Evolutionary conservation across 2,797 vertebrate genomes (phyloP).

Genomic region (Falco peregrinus): DNA sequence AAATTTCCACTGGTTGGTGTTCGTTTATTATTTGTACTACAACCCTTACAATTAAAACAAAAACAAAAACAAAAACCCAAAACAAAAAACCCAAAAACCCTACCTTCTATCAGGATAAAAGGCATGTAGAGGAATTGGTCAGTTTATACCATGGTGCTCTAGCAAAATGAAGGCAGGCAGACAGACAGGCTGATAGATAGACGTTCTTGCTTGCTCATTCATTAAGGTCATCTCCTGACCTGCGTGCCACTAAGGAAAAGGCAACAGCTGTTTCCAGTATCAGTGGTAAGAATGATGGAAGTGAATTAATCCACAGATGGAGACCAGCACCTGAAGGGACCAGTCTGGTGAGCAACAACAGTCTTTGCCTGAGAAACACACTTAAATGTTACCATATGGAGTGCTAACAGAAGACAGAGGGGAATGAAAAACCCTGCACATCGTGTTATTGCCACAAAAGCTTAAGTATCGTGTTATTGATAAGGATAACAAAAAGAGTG

Average conservation of each 20-base stretch:
- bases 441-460: not conserved
- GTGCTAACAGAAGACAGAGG: constrained; percentile 51
- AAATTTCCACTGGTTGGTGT: not conserved
- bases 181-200: constrained; percentile 5
- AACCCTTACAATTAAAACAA: not conserved
- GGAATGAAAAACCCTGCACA: constrained; percentile 19
- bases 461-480: constrained; percentile 34
- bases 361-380: constrained; percentile 19
- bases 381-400: constrained; percentile 71
- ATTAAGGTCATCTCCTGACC: constrained; percentile 68
- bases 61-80: not conserved
- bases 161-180: not conserved
- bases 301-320: constrained; percentile 65
- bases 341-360: constrained; percentile 47
- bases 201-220: constrained; percentile 9
- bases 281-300: constrained; percentile 61
- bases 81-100: not conserved
- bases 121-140: not conserved
- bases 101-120: not conserved
- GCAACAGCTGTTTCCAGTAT: constrained; percentile 70
- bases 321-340: constrained; percentile 68
- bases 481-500: constrained; percentile 41
- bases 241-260: constrained; percentile 21
- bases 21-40: not conserved
- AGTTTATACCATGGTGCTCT: not conserved